Conservation (phyloP, 2,888 invertebrate species). For the Lysandra coridon region DNA sequence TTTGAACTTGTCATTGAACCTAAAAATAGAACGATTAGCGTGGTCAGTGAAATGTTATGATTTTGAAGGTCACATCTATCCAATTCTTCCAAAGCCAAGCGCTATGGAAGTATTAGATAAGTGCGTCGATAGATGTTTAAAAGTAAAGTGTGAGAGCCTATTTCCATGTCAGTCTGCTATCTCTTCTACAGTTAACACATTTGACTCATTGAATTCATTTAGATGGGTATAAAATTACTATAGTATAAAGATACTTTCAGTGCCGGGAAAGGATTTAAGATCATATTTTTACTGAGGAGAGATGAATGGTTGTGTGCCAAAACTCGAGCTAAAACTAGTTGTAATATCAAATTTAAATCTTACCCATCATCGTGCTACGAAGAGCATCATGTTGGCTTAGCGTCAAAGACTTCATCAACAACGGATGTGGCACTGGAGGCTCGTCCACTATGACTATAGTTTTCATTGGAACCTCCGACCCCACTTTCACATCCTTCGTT, state of each 20-base stretch:
- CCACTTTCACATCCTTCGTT: slow-evolving; percentile 48
- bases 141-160: neutral
- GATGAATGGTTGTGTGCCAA: too few relatives aligned
- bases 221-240: too few relatives aligned
- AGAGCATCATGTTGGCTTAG: slow-evolving; percentile 70
- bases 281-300: too few relatives aligned
- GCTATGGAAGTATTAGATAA: too few relatives aligned
- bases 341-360: slow-evolving; percentile 35
- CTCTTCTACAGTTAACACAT: too few relatives aligned
- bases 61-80: neutral
- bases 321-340: too few relatives aligned
- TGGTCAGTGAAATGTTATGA: neutral
- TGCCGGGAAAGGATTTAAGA: too few relatives aligned
- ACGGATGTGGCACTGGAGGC: slow-evolving; percentile 68
- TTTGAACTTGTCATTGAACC: slow-evolving; percentile 78
- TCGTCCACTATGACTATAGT: slow-evolving; percentile 70
- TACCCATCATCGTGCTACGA: slow-evolving; percentile 74
- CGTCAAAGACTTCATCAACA: slow-evolving; percentile 74
- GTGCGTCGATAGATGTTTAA: too few relatives aligned
- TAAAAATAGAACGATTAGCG: slow-evolving; percentile 43
- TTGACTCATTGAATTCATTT: too few relatives aligned
- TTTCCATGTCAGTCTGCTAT: too few relatives aligned
- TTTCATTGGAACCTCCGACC: slow-evolving; percentile 62
- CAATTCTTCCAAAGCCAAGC: too few relatives aligned
- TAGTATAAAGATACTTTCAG: too few relatives aligned